Conservation (phyloP, 2,113 vertebrate species). For the Rhinopomastus cyanomelas region DNA sequence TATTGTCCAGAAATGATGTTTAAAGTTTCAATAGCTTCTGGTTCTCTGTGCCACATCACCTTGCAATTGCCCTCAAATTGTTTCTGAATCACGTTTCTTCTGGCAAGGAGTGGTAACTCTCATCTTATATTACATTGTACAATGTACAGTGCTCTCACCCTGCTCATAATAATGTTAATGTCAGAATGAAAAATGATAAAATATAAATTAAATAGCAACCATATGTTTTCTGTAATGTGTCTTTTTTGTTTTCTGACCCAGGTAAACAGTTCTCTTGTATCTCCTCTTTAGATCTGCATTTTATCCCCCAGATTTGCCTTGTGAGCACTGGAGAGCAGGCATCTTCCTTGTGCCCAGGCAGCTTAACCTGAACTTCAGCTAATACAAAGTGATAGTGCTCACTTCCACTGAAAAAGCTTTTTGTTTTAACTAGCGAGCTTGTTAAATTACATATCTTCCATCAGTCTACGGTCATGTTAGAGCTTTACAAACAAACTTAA, state of each 20-base stretch:
- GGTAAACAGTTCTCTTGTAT: constrained; percentile 68
- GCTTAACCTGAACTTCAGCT: constrained; percentile 9
- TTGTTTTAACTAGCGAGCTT: not conserved
- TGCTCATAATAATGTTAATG: constrained; percentile 77
- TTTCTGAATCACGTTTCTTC: constrained; percentile 85
- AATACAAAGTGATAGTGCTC: not conserved
- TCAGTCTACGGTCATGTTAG: not conserved
- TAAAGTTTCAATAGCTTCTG: constrained; percentile 84
- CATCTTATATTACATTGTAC: constrained; percentile 86
- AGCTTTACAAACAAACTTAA: constrained; percentile 46
- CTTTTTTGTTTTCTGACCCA: constrained; percentile 61
- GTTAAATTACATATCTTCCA: not conserved
- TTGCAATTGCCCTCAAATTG: constrained; percentile 82
- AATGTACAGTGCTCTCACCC: constrained; percentile 82
- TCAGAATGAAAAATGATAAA: constrained; percentile 96
- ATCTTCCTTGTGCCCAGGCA: not conserved
- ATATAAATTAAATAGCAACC: constrained; percentile 89
- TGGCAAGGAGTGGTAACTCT: constrained; percentile 82
- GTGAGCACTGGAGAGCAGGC: not conserved
- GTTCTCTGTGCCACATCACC: constrained; percentile 83
- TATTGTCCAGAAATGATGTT: constrained; percentile 84
- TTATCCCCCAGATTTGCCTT: not conserved
- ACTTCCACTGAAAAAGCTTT: not conserved
- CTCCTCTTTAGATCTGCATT: constrained; percentile 40
- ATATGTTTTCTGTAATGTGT: constrained; percentile 82